phyloP scores from a whole-genome alignment of 2,797 vertebrate species.

The Rhinoraja longicauda region DNA sequence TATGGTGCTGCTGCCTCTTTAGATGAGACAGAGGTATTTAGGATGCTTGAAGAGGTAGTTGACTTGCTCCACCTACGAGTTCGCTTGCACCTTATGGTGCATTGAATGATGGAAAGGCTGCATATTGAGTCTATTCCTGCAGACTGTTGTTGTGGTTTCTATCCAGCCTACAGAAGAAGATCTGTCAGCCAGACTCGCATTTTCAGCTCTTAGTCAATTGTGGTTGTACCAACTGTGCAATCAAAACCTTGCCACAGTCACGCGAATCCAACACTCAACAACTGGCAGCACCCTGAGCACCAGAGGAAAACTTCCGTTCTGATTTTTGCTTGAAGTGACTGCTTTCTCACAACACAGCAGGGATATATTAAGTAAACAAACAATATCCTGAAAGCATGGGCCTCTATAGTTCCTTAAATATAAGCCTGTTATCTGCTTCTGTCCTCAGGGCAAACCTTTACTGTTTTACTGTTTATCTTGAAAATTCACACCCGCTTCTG shows the following conservation, averaged over 20 bases:
- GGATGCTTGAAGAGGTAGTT: neutral
- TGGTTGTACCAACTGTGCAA: neutral
- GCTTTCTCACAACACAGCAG: neutral
- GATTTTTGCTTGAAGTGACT: neutral
- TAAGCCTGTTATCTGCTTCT: neutral
- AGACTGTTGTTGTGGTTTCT: neutral
- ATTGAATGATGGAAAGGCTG: neutral
- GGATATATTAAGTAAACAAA: neutral
- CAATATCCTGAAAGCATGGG: neutral
- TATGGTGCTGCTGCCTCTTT: neutral
- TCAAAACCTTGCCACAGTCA: neutral
- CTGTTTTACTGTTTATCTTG: neutral
- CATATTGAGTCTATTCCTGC: neutral
- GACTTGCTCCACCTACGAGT: neutral
- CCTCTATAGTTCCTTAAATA: neutral
- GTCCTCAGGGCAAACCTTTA: neutral
- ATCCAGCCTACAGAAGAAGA: neutral
- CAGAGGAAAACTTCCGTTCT: neutral
- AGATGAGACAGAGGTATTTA: neutral
- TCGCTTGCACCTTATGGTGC: no score
- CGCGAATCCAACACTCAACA: neutral
- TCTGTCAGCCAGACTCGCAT: neutral
- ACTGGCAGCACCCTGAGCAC: neutral
- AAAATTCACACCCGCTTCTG: conserved; percentile 7
- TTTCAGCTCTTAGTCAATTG: neutral